Percentiles rank a stretch among this genome's conserved stretches.
These are phyloP conservation scores for Heliocidaris tuberculata DNA, from an alignment of 35 echinoderm and acorn worm species.

Conservation along the genomic window DNA sequence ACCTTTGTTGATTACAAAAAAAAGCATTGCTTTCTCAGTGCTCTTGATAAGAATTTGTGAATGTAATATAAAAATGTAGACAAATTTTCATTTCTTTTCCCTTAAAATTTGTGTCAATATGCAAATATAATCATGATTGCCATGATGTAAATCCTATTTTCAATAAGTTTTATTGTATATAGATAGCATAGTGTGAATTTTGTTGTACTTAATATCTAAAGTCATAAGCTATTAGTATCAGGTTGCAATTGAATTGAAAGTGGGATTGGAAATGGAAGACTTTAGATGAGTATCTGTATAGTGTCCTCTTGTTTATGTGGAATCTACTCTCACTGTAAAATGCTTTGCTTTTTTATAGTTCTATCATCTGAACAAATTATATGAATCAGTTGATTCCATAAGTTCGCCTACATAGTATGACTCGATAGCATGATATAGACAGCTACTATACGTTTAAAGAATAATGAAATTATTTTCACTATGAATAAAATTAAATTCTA, in stretches of 20 bases:
- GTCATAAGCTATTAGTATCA: neutral
- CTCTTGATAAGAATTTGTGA: too few relatives aligned
- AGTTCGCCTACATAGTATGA: too few relatives aligned
- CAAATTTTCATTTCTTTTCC: neutral
- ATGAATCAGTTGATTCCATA: neutral
- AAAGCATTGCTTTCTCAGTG: too few relatives aligned
- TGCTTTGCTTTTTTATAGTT: too few relatives aligned
- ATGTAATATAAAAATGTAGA: too few relatives aligned
- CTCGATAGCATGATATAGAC: too few relatives aligned
- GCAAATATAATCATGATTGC: constrained; percentile 5
- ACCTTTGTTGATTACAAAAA: too few relatives aligned
- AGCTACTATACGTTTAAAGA: too few relatives aligned
- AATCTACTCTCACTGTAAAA: neutral
- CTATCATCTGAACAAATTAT: neutral
- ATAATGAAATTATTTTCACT: too few relatives aligned
- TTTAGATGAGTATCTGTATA: neutral
- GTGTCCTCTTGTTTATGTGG: neutral
- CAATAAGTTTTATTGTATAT: constrained; percentile 7
- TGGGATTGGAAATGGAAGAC: neutral
- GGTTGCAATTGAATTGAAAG: neutral
- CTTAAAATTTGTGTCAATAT: neutral
- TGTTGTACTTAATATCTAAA: constrained; percentile 34
- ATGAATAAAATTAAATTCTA: too few relatives aligned
- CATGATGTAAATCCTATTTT: neutral
- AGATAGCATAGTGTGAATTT: neutral